Base-by-base conservation (phyloP, 1,140 invertebrate genomes). In the Drosophila saltans region DNA sequence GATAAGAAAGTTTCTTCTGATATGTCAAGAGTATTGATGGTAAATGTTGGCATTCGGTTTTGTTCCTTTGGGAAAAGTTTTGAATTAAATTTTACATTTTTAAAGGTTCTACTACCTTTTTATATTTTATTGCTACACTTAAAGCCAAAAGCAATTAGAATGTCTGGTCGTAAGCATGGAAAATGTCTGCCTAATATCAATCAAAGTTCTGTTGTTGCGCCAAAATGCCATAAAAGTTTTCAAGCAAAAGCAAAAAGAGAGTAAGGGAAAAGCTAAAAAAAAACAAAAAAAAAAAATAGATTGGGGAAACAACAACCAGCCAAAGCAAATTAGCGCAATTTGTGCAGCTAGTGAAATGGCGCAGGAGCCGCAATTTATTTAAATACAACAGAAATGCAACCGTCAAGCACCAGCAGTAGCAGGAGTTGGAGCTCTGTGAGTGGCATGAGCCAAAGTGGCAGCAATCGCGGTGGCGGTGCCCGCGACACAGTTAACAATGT, bases 1-100 rank as follows among this genome's bases (percentile, higher is more conserved):
- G 83, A 88, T 88, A 88, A 88, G 83, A 88, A 88, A 88, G 76
- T 88, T 88, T 66, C 62, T 66, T 70, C 66, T 83, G 84, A 86
- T 88, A 86, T 83, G 79, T 83, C 83, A 70, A 83, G 84, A 66
- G 73, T 75, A 88, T 88, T 89, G 83, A 83, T 80, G 83, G 65
- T 61, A 71, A 85, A 85, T 75, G 78, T 72, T 78, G 68, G 67
- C 81, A 78, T 67, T 80, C 66, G 64, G 64, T 68, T 66, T 65
- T 65, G 57, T 65, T 66, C 39, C 43, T 39, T 26, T 62, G 45
- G 56, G 57, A 64, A 43, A 30, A 8, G 9, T 21, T 58, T 58
- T 21, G 30, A 24, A 48, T 48, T 11, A 45, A 45, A 45, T 26
- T 2, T 30, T 57, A 57, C n/a, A 30, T 59, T 39, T 24, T 58